Base-by-base conservation (phyloP, 1,140 invertebrate genomes). In the Zaprionus ornatus region DNA sequence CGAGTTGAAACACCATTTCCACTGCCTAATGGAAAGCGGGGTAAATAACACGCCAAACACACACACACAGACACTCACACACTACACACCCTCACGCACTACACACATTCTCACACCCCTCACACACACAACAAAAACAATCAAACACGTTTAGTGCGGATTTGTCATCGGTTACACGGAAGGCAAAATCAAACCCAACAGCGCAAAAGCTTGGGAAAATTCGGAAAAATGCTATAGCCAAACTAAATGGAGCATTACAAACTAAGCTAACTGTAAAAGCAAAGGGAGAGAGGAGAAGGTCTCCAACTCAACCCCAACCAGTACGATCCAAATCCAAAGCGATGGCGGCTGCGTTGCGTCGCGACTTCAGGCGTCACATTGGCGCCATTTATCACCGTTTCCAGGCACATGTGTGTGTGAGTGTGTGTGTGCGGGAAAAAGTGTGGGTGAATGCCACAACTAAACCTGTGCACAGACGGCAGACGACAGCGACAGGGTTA, bases 311-410 rank as follows among this genome's bases (percentile, higher is more conserved):
- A 48, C 42, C 32, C 65, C 12, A 32, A 72, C 29, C 55, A 54
- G 56, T 50, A 50, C 42, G 23, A 65, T 12, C 42, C 72, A 40
- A 80, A 74, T 40, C 64, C 37, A 68, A 75, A 75, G 54, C 81
- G 82, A 74, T 78, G 77, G 65, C 77, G 68, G 54, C 68, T 87
- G 78, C 76, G 85, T 76, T 73, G 80, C 88, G 88, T 77, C 87
- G 76, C 82, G 82, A 82, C 86, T 86, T 56, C 67, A 80, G 79
- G 82, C 90, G 91, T 79, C 91, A 88, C 79, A 86, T 85, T 92
- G 91, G 91, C 91, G 91, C 91, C 91, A 91, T 91, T 92, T 91
- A 92, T 92, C 87, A 91, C 91, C 91, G 91, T 86, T 91, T 71
- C 86, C 79, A 45, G 74, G 79, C 76, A 82, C 77, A 79, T 75